Base-by-base conservation (phyloP, 2,888 invertebrate genomes). In the Emmelina monodactyla region DNA sequence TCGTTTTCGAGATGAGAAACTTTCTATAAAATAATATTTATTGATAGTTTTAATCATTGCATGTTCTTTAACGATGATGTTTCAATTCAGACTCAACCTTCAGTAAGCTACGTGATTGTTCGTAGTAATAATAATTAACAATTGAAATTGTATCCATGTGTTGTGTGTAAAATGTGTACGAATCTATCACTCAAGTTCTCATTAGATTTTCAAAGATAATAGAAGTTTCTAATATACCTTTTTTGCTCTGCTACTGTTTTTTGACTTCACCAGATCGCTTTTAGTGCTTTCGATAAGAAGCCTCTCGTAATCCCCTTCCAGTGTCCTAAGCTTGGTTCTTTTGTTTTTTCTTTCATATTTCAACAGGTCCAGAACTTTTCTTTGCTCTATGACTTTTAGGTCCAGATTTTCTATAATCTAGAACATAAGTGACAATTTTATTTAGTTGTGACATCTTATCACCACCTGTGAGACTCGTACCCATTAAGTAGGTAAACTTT, bases 1-100 rank as follows among this genome's bases (percentile, higher is more conserved):
- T 88, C 88, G 55, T 92, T 92, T 63, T 92, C 92, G 44, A 92
- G 63, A 46, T 86, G 86, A 3, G 87, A 83, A 1, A 85, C 83
- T 14, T 83, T 72, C 87, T 87, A 56, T 22, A 64, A 60, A 47
- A 33, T 12, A 7, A 16, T 12, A 5, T n/a, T n/a, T n/a, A n/a
- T n/a, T n/a, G n/a, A n/a, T n/a, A n/a, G n/a, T n/a, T n/a, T n/a
- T n/a, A n/a, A n/a, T n/a, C n/a, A n/a, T n/a, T n/a, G n/a, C n/a
- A n/a, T n/a, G n/a, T n/a, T n/a, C n/a, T n/a, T n/a, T n/a, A n/a
- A n/a, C n/a, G n/a, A n/a, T n/a, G n/a, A n/a, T n/a, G n/a, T n/a
- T n/a, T n/a, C n/a, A n/a, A n/a, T n/a, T n/a, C n/a, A n/a, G n/a
- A n/a, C n/a, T n/a, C n/a, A n/a, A n/a, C n/a, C n/a, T n/a, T n/a